Evolutionary conservation across 2,888 invertebrate species (phyloP).

Genomic region (Seira musarum): DNA sequence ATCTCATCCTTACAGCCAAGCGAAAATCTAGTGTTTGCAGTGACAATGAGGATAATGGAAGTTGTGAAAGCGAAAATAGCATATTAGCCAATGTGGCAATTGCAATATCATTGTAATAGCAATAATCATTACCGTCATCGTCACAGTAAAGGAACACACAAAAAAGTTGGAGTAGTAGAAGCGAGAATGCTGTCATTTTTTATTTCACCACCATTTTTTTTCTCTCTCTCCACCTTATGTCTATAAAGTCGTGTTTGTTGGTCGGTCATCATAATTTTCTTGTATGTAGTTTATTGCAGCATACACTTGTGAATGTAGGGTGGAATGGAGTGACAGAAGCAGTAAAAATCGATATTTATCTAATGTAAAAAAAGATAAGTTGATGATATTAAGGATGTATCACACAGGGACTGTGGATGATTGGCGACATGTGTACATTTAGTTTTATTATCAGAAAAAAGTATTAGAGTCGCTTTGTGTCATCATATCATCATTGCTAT

Average conservation of each 20-base stretch:
- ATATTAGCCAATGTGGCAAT: constrained; percentile 4
- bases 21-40: too few species aligned
- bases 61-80: not conserved
- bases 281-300: not conserved
- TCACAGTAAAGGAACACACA: not conserved
- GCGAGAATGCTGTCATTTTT: not conserved
- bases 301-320: not conserved
- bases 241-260: not conserved
- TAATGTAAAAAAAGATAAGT: constrained; percentile 5
- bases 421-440: constrained; percentile 2
- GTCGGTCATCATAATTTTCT: not conserved
- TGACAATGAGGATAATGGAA: too few species aligned
- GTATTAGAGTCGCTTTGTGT: not conserved
- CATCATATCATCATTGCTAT: constrained; percentile 28
- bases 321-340: constrained; percentile 4
- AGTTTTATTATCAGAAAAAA: not conserved
- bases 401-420: not conserved
- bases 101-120: constrained; percentile 1
- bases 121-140: constrained; percentile 2
- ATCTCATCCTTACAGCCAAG: too few species aligned
- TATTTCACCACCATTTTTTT: not conserved
- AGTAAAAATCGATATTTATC: constrained; percentile 7
- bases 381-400: not conserved
- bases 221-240: constrained; percentile 1
- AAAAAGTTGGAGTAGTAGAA: not conserved